Conservation (phyloP, 2,797 vertebrate genomes). For the Threskiornis aethiopicus region DNA sequence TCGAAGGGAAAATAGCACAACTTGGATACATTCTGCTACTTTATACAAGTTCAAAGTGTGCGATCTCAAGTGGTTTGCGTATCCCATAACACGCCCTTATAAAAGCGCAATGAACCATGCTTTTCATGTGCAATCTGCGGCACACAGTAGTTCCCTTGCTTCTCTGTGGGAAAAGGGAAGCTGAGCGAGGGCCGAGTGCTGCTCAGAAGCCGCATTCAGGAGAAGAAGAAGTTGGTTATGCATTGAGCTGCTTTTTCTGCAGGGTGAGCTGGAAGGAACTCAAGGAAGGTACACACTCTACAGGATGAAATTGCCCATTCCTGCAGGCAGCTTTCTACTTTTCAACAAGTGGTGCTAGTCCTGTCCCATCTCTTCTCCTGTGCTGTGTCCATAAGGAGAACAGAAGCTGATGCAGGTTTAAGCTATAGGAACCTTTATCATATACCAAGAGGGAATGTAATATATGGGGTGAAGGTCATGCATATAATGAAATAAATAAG, state of each 20-base stretch:
- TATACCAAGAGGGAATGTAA: not conserved
- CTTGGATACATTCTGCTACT: not conserved
- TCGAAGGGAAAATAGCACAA: not conserved
- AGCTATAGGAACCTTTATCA: not conserved
- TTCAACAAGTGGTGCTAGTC: not conserved
- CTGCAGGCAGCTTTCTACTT: not conserved
- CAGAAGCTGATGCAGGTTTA: not conserved
- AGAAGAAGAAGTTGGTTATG: not conserved
- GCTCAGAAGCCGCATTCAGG: not conserved
- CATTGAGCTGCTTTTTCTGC: not conserved
- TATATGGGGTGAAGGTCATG: not conserved
- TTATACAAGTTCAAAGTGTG: not conserved
- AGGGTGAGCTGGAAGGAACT: not conserved
- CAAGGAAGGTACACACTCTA: not conserved
- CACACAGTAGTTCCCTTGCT: not conserved
- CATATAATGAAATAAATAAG: not conserved
- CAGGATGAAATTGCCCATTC: not conserved
- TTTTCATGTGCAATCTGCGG: not conserved
- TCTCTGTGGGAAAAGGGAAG: not conserved
- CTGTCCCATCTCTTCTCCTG: not conserved
- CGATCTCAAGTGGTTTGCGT: not conserved
- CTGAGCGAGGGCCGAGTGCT: fast-evolving
- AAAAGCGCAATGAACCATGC: not conserved
- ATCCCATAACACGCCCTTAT: not conserved
- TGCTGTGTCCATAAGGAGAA: not conserved